Conservation (phyloP, 1,140 invertebrate species). For the Zaprionus africanus region DNA sequence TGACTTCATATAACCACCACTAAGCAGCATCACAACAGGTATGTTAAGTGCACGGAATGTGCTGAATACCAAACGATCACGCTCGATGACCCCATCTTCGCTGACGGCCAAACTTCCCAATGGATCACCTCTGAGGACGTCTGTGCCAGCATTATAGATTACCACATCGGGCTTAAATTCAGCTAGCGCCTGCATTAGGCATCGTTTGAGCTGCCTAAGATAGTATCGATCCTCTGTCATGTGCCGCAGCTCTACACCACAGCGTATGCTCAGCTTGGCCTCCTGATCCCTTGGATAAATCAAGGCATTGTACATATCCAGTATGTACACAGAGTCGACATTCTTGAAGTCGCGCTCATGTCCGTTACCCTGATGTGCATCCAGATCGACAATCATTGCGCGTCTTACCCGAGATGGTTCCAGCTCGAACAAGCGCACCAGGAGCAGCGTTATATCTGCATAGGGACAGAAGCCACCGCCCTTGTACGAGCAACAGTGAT, state of each 20-base stretch:
- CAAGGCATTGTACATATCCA: constrained; percentile 93
- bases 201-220: constrained; percentile 87
- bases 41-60: constrained; percentile 88
- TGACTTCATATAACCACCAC: constrained; percentile 92
- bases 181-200: constrained; percentile 88
- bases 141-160: constrained; percentile 95
- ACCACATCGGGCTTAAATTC: constrained; percentile 92
- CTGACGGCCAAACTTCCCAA: constrained; percentile 89
- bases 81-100: constrained; percentile 90
- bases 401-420: constrained; percentile 86
- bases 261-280: constrained; percentile 91
- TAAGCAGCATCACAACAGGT: constrained; percentile 94
- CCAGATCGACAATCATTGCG: constrained; percentile 94
- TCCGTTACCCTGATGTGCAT: constrained; percentile 96
- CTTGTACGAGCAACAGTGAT: constrained; percentile 90
- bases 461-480: constrained; percentile 96
- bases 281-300: constrained; percentile 92
- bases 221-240: constrained; percentile 90
- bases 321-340: constrained; percentile 91
- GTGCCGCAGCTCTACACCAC: constrained; percentile 88
- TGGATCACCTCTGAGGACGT: constrained; percentile 91
- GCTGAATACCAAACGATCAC: constrained; percentile 93
- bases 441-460: constrained; percentile 93
- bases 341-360: constrained; percentile 92
- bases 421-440: constrained; percentile 88